Base-by-base conservation (phyloP, 2,888 invertebrate species). In the Phyto melanocephala region DNA sequence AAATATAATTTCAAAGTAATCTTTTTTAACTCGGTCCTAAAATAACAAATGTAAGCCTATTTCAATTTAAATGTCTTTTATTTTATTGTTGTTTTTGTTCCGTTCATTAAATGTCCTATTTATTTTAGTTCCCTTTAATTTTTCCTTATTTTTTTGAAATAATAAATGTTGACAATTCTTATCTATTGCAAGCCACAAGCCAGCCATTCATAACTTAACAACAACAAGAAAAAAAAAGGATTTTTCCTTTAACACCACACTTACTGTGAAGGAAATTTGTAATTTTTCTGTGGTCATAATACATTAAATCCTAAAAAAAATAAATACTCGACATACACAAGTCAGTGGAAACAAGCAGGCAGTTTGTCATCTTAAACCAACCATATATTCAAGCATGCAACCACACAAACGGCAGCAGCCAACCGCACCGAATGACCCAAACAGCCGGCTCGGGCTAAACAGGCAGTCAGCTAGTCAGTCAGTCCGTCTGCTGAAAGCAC, bases 91-190 rank as follows among this genome's bases (percentile, higher is more conserved):
- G 17, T 33, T 50, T 62, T 52, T 45, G 22, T 67, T 28, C 17
- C 52, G 4, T 76, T 71, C 65, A 76, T 71, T 71, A 67, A 81
- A 71, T 54, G 50, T 71, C 76, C 80, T 45, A 76, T 35, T 56
- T 52, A 10, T 40, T 40, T 40, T n/a, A n/a, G n/a, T n/a, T n/a
- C n/a, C n/a, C 13, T 13, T 10, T 40, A 40, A 10, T 40, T 22
- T 47, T 22, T 22, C 22, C 22, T 20, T 47, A 67, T 45, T 58
- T 60, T 20, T 62, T 81, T 72, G 68, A 81, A 77, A 81, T 72
- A 68, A 81, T 81, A 81, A 81, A 81, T 72, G 67, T 77, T 68
- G 72, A 81, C 72, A 77, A 56, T 63, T 63, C 81, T 72, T 81
- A 72, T 77, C 81, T 47, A 47, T 47, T 40, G 28, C 33, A 54